Evolutionary conservation across 2,888 invertebrate genomes (phyloP).

Genomic region (Pristionchus exspectatus): DNA sequence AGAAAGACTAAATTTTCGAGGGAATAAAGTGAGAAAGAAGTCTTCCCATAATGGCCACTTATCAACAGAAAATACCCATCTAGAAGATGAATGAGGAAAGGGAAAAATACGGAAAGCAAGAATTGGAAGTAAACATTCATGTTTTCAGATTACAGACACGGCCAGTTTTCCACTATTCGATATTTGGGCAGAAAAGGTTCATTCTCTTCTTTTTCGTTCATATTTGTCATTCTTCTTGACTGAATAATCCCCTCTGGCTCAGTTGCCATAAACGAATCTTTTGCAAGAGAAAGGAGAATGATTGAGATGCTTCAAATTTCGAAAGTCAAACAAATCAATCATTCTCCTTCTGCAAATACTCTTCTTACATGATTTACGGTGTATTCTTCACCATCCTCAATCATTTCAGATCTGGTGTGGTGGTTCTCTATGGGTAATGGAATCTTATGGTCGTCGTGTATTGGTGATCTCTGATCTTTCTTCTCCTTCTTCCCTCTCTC

Average conservation of each 20-base stretch:
- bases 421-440: conserved; percentile 50
- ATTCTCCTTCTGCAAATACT: not conserved
- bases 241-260: not conserved
- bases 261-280: not conserved
- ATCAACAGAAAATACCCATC: not conserved
- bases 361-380: not conserved
- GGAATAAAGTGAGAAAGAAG: conserved; percentile 3
- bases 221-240: conserved; percentile 22
- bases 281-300: conserved; percentile 10
- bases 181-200: conserved; percentile 55
- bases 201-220: not conserved
- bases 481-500: not conserved
- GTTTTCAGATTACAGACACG: conserved; percentile 52
- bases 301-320: not conserved
- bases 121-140: not conserved
- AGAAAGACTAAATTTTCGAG: not conserved
- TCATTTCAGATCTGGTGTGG: conserved; percentile 45
- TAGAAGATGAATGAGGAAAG: not conserved
- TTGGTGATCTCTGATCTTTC: conserved; percentile 17
- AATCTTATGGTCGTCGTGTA: conserved; percentile 52
- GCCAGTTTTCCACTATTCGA: conserved; percentile 52
- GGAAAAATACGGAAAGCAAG: not conserved
- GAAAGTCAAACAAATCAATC: not conserved
- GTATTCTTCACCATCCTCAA: not conserved
- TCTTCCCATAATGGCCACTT: not conserved